Evolutionary conservation across 2,113 vertebrate species (phyloP), one percentile per base, ranked within the genome.

Genomic region (Melanerpes formicivorus): DNA sequence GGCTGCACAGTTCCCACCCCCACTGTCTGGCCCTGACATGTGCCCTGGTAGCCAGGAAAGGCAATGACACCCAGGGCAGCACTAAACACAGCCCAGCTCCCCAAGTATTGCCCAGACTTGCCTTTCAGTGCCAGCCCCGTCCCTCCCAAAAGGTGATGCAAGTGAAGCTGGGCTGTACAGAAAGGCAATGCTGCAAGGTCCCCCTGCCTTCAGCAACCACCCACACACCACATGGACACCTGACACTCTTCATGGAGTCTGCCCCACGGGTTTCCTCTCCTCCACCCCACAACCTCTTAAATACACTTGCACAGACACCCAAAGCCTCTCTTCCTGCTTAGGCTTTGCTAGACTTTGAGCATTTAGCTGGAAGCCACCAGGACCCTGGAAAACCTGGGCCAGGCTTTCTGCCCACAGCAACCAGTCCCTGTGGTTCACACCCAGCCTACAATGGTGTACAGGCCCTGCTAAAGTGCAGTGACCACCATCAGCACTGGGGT

Each of bases 361-460:
- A 5, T 59, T 80, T 32, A 34, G 14, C 8, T 3, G 5, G 48
- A 71, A 84, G 66, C 19, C 37, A 5, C 5, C 50, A 2, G 3
- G 17, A 3, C 4, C 9, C 50, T 5, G 46, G 4, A 8, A 60
- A 30, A 6, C 19, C 12, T 4, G 11, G 22, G 21, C 22, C 40
- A 13, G 30, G 11, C 32, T 72, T 34, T 30, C 40, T 13, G 29
- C 32, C 21, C 4, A 1, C 62, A 42, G 26, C 22, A 23, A 22
- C 58, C 1, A 9, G 27, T 22, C 29, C 18, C 6, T 1, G 25
- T n/a, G 9, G 29, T 54, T 71, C 3, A 1, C 19, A 8, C 48
- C n/a, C 10, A 1, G 64, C 27, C 18, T 23, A 21, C 1, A 1
- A 8, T 2, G 1, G 29, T 9, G 3, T 11, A 14, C 0, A 1